These are phyloP conservation scores for Spondyliosoma cantharus DNA, from an alignment of 2,797 vertebrate species.

Conservation along the genomic window DNA sequence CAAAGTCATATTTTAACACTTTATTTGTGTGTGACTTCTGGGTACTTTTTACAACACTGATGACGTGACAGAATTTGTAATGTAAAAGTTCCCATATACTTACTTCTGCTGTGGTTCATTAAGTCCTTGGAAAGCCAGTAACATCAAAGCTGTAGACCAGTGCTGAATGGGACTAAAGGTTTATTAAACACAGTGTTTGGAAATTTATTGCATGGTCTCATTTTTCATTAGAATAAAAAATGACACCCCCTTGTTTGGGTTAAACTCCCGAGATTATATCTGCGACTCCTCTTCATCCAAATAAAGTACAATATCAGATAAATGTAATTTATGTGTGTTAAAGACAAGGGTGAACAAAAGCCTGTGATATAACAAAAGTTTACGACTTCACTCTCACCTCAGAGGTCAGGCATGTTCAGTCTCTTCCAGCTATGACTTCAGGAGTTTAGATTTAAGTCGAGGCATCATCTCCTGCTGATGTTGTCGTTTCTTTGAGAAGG, in stretches of 20 bases:
- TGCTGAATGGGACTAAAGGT: neutral
- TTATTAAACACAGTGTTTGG: neutral
- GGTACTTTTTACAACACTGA: too few relatives aligned
- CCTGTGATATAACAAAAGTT: slow-evolving; percentile 18
- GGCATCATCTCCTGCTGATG: neutral
- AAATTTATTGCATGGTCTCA: slow-evolving; percentile 4
- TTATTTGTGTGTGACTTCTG: too few relatives aligned
- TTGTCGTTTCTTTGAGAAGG: slow-evolving; percentile 8
- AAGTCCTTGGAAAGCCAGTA: neutral
- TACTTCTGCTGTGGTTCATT: neutral
- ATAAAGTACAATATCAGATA: slow-evolving; percentile 17
- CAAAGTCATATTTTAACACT: too few relatives aligned
- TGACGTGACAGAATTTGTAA: neutral
- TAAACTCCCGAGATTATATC: slow-evolving; percentile 6
- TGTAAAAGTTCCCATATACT: neutral
- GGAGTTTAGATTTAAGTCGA: neutral
- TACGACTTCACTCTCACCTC: slow-evolving; percentile 8
- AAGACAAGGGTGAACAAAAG: neutral
- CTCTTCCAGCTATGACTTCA: slow-evolving; percentile 34
- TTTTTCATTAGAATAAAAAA: slow-evolving; percentile 40
- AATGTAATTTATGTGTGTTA: slow-evolving; percentile 8
- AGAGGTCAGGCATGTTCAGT: slow-evolving; percentile 5
- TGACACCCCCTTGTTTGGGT: slow-evolving; percentile 27
- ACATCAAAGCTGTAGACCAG: neutral
- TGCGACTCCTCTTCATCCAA: slow-evolving; percentile 20